phyloP scores from a whole-genome alignment of 2,797 vertebrate species.

The Aeoliscus strigatus region DNA sequence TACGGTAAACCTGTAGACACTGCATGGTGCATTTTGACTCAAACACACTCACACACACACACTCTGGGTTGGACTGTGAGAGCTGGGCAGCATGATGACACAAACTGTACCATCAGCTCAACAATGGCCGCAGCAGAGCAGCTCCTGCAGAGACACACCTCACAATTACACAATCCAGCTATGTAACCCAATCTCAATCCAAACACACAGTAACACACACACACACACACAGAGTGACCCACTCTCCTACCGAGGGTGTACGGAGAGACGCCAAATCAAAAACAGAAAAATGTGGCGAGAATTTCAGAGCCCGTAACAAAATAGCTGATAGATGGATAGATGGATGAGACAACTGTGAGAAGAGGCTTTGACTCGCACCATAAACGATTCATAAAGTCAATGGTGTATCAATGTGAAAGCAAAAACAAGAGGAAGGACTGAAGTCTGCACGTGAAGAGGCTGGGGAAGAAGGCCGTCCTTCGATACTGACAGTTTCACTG shows the following conservation, averaged over 20 bases:
- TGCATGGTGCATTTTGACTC: conserved; percentile 20
- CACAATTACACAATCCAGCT: conserved; percentile 66
- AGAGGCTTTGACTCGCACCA: background rate
- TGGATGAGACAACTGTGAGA: conserved; percentile 1
- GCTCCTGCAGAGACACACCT: conserved; percentile 61
- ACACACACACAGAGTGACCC: conserved; percentile 32
- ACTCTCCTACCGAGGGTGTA: conserved; percentile 27
- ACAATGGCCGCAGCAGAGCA: conserved; percentile 48
- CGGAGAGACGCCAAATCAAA: conserved; percentile 28
- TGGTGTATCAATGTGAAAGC: no score
- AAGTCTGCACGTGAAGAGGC: no score
- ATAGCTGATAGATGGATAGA: no score
- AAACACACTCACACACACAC: conserved; percentile 12
- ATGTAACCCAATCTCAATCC: conserved; percentile 66
- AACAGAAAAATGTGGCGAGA: conserved; percentile 24
- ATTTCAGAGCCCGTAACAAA: conserved; percentile 10
- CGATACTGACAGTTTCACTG: no score
- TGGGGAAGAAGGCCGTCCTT: no score
- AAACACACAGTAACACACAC: conserved; percentile 43
- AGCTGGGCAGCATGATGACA: conserved; percentile 13
- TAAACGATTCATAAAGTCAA: no score
- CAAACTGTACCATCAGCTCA: conserved; percentile 4
- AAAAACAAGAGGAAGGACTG: no score
- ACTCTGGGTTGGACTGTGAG: conserved; percentile 6
- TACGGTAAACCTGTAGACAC: conserved; percentile 19